Percentiles rank a stretch among this genome's conserved stretches.
Conservation (phyloP, 2,113 vertebrate species). For the Shinisaurus crocodilurus region DNA sequence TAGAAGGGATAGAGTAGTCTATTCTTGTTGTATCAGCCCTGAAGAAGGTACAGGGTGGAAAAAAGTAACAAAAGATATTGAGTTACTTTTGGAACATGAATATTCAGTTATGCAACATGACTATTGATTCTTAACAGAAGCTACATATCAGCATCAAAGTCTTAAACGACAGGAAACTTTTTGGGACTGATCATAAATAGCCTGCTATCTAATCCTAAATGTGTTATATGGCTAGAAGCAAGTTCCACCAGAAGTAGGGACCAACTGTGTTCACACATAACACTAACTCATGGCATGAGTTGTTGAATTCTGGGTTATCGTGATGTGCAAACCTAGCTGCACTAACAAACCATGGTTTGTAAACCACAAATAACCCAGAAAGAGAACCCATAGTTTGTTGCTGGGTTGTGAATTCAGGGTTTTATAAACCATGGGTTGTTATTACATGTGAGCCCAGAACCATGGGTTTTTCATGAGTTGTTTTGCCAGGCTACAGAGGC, state of each 20-base stretch:
- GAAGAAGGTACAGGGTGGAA: conserved; percentile 72
- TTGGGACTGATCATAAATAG: neutral
- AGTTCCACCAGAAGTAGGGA: neutral
- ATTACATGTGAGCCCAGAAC: too few relatives aligned
- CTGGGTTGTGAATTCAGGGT: too few relatives aligned
- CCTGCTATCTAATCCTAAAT: neutral
- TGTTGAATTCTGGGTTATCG: too few relatives aligned
- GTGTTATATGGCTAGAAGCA: neutral
- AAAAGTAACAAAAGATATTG: conserved; percentile 28
- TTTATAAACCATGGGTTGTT: too few relatives aligned
- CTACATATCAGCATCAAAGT: neutral
- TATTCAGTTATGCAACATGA: neutral
- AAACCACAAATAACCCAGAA: too few relatives aligned
- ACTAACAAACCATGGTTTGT: too few relatives aligned
- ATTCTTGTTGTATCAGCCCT: conserved; percentile 94
- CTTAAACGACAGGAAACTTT: neutral
- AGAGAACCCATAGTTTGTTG: too few relatives aligned
- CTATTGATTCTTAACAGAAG: neutral
- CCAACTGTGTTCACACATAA: neutral
- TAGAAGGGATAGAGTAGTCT: conserved; percentile 90
- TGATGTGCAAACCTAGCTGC: too few relatives aligned
- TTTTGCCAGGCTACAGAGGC: too few relatives aligned
- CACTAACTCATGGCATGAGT: too few relatives aligned
- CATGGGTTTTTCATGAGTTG: too few relatives aligned
- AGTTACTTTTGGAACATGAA: conserved; percentile 41